Conservation (phyloP, 2,888 invertebrate species). For the Megamerina dolium region DNA sequence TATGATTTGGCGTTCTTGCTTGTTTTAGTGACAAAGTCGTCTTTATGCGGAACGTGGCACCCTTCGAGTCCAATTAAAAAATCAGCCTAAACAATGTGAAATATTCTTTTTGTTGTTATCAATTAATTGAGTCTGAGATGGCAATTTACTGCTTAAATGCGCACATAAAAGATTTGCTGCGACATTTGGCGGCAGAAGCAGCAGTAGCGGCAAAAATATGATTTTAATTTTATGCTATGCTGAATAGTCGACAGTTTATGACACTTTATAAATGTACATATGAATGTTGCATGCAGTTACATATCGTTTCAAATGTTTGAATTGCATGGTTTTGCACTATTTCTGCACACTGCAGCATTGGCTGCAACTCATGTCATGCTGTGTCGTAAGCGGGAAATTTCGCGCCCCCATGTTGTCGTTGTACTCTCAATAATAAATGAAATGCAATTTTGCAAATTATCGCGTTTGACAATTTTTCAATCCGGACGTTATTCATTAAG, state of each 20-base stretch:
- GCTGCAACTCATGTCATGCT: slow-evolving; percentile 10
- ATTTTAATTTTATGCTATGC: slow-evolving; percentile 21
- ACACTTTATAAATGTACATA: slow-evolving; percentile 9
- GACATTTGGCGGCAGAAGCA: background rate
- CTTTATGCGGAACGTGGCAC: background rate
- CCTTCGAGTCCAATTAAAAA: slow-evolving; percentile 1
- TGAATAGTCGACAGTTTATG: slow-evolving; percentile 18
- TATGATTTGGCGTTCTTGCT: too few species aligned
- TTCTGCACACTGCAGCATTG: background rate
- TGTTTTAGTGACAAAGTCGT: too few species aligned
- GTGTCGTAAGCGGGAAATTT: slow-evolving; percentile 18
- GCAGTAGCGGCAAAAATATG: slow-evolving; percentile 10
- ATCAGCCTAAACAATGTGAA: background rate
- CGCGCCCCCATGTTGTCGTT: slow-evolving; percentile 18
- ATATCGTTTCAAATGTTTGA: too few species aligned
- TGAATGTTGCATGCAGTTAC: slow-evolving; percentile 2
- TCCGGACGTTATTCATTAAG: slow-evolving; percentile 4
- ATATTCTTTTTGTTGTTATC: background rate
- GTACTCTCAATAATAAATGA: slow-evolving; percentile 4
- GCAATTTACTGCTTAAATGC: background rate
- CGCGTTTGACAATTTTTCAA: too few species aligned
- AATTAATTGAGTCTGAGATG: slow-evolving; percentile 5
- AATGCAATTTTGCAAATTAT: too few species aligned
- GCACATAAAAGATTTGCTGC: too few species aligned
- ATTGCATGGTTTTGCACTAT: too few species aligned